Percentiles rank a stretch among this genome's conserved stretches.
These are phyloP conservation scores for Oreochromis aureus DNA, from an alignment of 2,113 vertebrate species.

Conservation along the genomic window DNA sequence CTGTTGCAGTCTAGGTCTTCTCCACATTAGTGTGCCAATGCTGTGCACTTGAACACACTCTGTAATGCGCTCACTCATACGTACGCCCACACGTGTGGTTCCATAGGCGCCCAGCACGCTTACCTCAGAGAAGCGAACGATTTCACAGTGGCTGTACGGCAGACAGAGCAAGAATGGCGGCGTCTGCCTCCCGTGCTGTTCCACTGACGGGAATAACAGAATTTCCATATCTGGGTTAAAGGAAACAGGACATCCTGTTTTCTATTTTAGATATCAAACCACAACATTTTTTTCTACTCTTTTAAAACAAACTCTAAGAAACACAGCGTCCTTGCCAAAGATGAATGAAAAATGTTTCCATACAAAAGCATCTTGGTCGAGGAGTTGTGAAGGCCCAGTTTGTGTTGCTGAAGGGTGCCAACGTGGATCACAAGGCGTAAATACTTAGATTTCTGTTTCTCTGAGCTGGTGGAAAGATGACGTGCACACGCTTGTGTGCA, in stretches of 20 bases:
- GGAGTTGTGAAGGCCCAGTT: neutral
- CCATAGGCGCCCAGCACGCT: slow-evolving; percentile 3
- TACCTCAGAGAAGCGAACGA: slow-evolving; percentile 7
- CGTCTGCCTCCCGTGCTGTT: neutral
- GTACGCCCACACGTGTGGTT: neutral
- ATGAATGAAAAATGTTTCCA: neutral
- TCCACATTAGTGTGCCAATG: slow-evolving; percentile 32
- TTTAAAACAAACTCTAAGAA: neutral
- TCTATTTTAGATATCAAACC: neutral
- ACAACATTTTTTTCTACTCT: neutral
- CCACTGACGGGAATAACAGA: neutral
- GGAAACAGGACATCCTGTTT: neutral
- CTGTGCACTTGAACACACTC: slow-evolving; percentile 32
- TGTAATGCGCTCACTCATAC: neutral
- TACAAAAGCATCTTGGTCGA: neutral
- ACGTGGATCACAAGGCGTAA: neutral
- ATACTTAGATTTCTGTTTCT: slow-evolving; percentile 17
- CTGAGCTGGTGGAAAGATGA: neutral
- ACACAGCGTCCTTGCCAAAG: neutral
- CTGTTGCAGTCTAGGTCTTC: slow-evolving; percentile 8
- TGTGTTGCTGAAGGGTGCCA: neutral
- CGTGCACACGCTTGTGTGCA: neutral
- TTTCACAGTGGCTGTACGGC: neutral
- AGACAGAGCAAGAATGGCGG: neutral
- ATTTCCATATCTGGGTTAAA: neutral